Conservation (phyloP, 2,888 invertebrate genomes). For the Tolmerus cingulatus region DNA sequence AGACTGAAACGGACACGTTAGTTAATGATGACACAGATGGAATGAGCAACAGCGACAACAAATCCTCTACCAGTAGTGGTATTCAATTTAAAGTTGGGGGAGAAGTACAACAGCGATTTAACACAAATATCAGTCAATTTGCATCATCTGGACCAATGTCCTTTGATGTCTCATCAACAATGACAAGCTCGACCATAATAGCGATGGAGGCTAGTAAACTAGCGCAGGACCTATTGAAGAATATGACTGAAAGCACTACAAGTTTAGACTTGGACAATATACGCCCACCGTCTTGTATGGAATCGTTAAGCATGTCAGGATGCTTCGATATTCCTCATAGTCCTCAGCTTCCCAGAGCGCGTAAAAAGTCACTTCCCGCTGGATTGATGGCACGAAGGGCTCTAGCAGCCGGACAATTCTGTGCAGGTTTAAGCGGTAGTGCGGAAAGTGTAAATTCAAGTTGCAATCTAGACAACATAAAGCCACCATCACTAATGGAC, state of each 20-base stretch:
- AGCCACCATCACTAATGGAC: constrained; percentile 85
- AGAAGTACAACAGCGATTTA: constrained; percentile 54
- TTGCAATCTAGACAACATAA: constrained; percentile 79
- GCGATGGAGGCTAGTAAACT: constrained; percentile 79
- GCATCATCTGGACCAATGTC: constrained; percentile 60
- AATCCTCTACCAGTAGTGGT: constrained; percentile 48
- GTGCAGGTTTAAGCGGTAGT: constrained; percentile 65
- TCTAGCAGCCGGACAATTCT: constrained; percentile 66
- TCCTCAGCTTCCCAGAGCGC: constrained; percentile 61
- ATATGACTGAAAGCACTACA: constrained; percentile 69
- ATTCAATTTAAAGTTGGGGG: constrained; percentile 59
- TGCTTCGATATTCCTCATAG: constrained; percentile 64
- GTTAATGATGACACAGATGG: constrained; percentile 51
- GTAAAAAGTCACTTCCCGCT: constrained; percentile 76
- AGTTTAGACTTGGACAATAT: constrained; percentile 78
- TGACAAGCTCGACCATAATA: constrained; percentile 76
- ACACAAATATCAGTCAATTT: constrained; percentile 45
- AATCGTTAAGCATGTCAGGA: constrained; percentile 69
- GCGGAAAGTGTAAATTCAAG: constrained; percentile 70
- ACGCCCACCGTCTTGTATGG: constrained; percentile 80
- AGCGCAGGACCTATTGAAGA: constrained; percentile 65
- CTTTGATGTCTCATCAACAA: constrained; percentile 67
- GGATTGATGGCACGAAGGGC: constrained; percentile 77
- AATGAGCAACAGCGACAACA: neutral
- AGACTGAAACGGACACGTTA: constrained; percentile 57